phyloP scores from a whole-genome alignment of 1,140 invertebrate species.

The Plectrocnemia conspersa region DNA sequence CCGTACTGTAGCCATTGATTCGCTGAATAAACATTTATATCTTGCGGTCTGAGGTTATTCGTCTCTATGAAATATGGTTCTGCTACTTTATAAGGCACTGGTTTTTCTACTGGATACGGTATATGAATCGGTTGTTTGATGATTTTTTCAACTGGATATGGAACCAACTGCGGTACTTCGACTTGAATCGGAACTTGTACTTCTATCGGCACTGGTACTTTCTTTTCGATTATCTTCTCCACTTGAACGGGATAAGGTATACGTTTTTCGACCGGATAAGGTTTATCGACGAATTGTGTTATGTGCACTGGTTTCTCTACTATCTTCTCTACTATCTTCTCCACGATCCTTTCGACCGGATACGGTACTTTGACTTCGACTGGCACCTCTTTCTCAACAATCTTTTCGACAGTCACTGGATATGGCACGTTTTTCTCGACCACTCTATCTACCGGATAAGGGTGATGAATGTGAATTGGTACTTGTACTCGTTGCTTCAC shows the following conservation, averaged over 20 bases:
- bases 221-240: constrained; percentile 46
- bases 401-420: constrained; percentile 50
- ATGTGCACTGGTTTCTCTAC: constrained; percentile 51
- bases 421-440: constrained; percentile 54
- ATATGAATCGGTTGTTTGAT: constrained; percentile 43
- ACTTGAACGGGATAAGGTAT: constrained; percentile 51
- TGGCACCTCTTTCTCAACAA: constrained; percentile 53
- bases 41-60: constrained; percentile 28
- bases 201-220: constrained; percentile 53
- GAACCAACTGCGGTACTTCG: constrained; percentile 33
- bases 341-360: constrained; percentile 50
- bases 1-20: constrained; percentile 21
- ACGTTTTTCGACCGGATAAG: constrained; percentile 47
- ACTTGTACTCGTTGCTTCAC: constrained; percentile 50
- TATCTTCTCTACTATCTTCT: constrained; percentile 51
- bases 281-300: constrained; percentile 50
- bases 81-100: constrained; percentile 35
- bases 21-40: constrained; percentile 15
- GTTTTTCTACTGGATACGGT: constrained; percentile 40
- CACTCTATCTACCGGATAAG: constrained; percentile 51
- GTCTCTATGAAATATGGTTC: constrained; percentile 34
- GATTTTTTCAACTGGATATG: constrained; percentile 48
- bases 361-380: constrained; percentile 51
- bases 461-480: constrained; percentile 45
- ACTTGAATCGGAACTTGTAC: constrained; percentile 40